phyloP scores from a whole-genome alignment of 30 jellyfish, hydroid and myxozoan genomes.

The Chrysaora quinquecirrha region DNA sequence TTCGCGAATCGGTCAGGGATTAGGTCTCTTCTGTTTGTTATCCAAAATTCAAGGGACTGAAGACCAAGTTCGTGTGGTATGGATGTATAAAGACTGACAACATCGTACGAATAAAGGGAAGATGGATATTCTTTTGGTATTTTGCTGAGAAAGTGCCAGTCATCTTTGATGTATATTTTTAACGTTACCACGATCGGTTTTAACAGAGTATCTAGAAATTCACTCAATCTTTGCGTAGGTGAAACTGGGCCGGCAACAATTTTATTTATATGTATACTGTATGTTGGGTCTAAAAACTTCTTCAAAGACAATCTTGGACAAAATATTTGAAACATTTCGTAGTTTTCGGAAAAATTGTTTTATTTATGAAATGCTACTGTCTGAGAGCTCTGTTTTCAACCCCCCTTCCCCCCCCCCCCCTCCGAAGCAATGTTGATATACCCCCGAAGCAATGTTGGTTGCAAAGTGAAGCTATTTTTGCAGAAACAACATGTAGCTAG shows the following conservation, averaged over 20 bases:
- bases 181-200: not conserved
- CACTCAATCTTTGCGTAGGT: constrained; percentile 19
- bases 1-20: constrained; percentile 13
- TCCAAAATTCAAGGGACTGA: not conserved
- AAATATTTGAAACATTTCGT: too few relatives aligned
- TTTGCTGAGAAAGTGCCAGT: constrained; percentile 11
- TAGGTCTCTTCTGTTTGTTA: not conserved
- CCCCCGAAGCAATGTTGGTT: too few relatives aligned
- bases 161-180: not conserved
- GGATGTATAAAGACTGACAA: not conserved
- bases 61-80: constrained; percentile 11
- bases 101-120: constrained; percentile 2
- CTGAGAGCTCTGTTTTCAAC: too few relatives aligned
- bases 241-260: constrained; percentile 24
- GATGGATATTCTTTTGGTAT: not conserved
- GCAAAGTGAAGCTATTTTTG: too few relatives aligned
- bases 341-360: too few relatives aligned
- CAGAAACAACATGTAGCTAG: too few relatives aligned
- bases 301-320: too few relatives aligned
- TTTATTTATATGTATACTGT: too few relatives aligned
- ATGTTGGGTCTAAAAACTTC: too few relatives aligned
- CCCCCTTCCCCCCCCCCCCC: too few relatives aligned
- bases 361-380: too few relatives aligned
- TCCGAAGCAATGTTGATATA: too few relatives aligned
- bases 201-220: not conserved